phyloP scores from a whole-genome alignment of 23 tunicate genomes.

The Corella eumyota region DNA sequence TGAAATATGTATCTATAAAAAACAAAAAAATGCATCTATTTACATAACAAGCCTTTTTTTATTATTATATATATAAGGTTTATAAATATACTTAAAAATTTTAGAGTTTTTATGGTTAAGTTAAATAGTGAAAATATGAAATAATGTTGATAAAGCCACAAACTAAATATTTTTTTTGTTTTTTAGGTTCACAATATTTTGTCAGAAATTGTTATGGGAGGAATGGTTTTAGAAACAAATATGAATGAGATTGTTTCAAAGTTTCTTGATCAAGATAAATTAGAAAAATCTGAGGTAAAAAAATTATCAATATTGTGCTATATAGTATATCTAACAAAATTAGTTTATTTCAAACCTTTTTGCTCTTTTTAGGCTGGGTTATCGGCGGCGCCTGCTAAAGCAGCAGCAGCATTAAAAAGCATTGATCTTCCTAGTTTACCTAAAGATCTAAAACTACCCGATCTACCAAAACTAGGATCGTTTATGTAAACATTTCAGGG shows the following conservation, averaged over 20 bases:
- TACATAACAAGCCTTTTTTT: too few species aligned
- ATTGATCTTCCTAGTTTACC: slow-evolving; percentile 95
- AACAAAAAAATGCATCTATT: too few species aligned
- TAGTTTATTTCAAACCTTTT: too few species aligned
- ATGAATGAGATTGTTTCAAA: slow-evolving; percentile 86
- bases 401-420: slow-evolving; percentile 94
- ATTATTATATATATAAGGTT: too few species aligned
- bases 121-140: too few species aligned
- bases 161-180: too few species aligned
- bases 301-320: not conserved
- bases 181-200: slow-evolving; percentile 68
- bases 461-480: slow-evolving; percentile 84
- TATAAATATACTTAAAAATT: too few species aligned
- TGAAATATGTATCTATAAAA: not conserved
- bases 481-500: slow-evolving; percentile 62
- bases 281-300: slow-evolving; percentile 94
- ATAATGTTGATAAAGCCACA: too few species aligned
- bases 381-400: slow-evolving; percentile 96
- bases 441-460: slow-evolving; percentile 85
- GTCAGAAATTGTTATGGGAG: slow-evolving; percentile 96
- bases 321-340: too few species aligned
- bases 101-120: too few species aligned
- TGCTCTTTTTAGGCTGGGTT: slow-evolving; percentile 64
- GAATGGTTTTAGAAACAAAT: slow-evolving; percentile 98
- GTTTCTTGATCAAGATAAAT: slow-evolving; percentile 84